Base-by-base conservation (phyloP, 2,113 vertebrate genomes). In the Athene noctua region DNA sequence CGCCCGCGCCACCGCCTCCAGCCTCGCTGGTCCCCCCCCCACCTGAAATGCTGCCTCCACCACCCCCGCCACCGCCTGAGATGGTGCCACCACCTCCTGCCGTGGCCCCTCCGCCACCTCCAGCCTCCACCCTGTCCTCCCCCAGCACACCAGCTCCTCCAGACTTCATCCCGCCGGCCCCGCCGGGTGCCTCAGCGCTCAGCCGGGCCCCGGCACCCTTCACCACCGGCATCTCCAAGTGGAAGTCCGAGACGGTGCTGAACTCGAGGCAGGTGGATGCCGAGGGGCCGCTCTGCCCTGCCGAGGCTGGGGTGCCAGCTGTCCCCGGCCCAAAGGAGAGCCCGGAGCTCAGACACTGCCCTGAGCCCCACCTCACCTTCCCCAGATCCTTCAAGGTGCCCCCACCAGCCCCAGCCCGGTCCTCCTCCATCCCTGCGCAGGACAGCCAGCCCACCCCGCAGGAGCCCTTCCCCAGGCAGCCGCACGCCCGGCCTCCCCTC, bases 341-440 rank as follows among this genome's bases (percentile, higher is more conserved):
- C 34, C 90, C 38, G 27, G 86, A 96, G 55, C 74, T 92, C 55
- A 96, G 95, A 42, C 61, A 63, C 49, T 47, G 85, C 94, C 95
- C 92, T 0, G 92, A 98, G 46, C 92, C 98, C 47, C 98, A 98
- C 62, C 97, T 98, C 44, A 98, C 98, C 70, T 98, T 98, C 66
- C 97, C 98, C 73, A 96, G 97, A 44, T 97, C 97, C 7, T 97
- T 97, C 88, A 98, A 98, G 94, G 96, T 98, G 83, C 98, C 98
- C 3, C 98, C 98, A 2, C 97, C 98, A 1, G 95, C 98, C 29
- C 98, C 98, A 5, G 94, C 97, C 15, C 97, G 98, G 15, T 97
- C 96, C 23, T 98, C 98, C 10, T 98, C 98, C 91, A 98, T 98
- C 86, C 96, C 97, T 0, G 84, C 90, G 85, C 82, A 96, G 97